Percentiles rank a stretch among this genome's conserved stretches.
Conservation (phyloP, 1,140 invertebrate species). For the Drosophila chauvacae region DNA sequence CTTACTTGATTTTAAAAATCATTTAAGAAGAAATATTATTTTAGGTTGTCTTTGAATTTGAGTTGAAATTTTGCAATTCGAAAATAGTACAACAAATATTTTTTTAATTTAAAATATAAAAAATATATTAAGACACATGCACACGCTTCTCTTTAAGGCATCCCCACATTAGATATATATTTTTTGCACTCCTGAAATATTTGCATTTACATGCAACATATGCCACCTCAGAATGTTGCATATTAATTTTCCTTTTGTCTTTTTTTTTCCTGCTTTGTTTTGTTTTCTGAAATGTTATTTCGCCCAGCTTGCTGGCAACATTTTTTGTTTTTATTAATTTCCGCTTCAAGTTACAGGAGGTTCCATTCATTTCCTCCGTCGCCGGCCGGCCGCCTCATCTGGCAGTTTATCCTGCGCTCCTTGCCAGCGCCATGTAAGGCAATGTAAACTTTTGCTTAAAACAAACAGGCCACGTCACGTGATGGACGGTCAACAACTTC, state of each 20-base stretch:
- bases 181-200: constrained; percentile 5
- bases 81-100: neutral
- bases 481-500: constrained; percentile 74
- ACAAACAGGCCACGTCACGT: constrained; percentile 67
- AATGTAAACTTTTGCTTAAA: constrained; percentile 70
- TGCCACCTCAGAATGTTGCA: constrained; percentile 69
- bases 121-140: neutral
- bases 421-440: constrained; percentile 10
- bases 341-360: constrained; percentile 54
- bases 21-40: too few relatives aligned
- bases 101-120: neutral
- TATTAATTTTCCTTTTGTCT: constrained; percentile 59
- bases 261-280: constrained; percentile 12
- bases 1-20: too few relatives aligned
- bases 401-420: constrained; percentile 11
- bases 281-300: constrained; percentile 30
- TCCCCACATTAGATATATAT: neutral
- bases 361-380: constrained; percentile 16
- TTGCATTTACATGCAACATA: constrained; percentile 70
- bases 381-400: constrained; percentile 10
- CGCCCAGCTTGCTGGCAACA: constrained; percentile 36
- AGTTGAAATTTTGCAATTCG: too few relatives aligned
- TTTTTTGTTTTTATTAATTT: constrained; percentile 71
- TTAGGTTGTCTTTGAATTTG: too few relatives aligned
- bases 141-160: neutral